Evolutionary conservation across 2,888 invertebrate species (phyloP).

Genomic region (Spilarctia lutea): DNA sequence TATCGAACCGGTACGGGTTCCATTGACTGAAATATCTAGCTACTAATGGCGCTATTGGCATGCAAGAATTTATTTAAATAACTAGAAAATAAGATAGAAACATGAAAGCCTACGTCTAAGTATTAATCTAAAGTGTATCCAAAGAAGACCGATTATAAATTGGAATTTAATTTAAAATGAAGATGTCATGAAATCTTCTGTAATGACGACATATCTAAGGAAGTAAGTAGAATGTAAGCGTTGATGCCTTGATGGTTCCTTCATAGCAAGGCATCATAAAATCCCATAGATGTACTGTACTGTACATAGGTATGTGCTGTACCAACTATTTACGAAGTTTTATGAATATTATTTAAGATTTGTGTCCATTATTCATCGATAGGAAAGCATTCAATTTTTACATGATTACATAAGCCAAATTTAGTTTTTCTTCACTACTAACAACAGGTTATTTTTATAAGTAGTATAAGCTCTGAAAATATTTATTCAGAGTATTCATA

Average conservation of each 20-base stretch:
- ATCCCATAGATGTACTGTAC: not conserved
- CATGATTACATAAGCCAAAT: slow-evolving; percentile 1
- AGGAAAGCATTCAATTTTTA: slow-evolving; percentile 2
- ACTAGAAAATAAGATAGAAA: not conserved
- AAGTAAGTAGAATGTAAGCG: not conserved
- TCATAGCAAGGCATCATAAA: not conserved
- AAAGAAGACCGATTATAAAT: not conserved
- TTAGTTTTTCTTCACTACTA: slow-evolving; percentile 10
- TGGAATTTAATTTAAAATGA: not conserved
- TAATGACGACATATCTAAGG: not conserved
- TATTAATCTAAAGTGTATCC: not conserved
- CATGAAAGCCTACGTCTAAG: not conserved
- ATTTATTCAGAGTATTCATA: slow-evolving; percentile 28
- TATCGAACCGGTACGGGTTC: not conserved
- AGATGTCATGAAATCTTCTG: not conserved
- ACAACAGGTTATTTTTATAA: slow-evolving; percentile 20
- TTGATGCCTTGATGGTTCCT: not conserved
- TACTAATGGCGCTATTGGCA: not conserved
- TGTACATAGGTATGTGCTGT: not conserved
- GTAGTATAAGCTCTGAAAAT: slow-evolving; percentile 23
- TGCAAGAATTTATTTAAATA: not conserved
- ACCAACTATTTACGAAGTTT: not conserved
- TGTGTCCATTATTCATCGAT: not conserved
- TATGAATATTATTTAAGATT: not conserved
- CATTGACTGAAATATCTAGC: not conserved